Conservation (phyloP, 2,888 invertebrate genomes). For the Pinctada fucata region DNA sequence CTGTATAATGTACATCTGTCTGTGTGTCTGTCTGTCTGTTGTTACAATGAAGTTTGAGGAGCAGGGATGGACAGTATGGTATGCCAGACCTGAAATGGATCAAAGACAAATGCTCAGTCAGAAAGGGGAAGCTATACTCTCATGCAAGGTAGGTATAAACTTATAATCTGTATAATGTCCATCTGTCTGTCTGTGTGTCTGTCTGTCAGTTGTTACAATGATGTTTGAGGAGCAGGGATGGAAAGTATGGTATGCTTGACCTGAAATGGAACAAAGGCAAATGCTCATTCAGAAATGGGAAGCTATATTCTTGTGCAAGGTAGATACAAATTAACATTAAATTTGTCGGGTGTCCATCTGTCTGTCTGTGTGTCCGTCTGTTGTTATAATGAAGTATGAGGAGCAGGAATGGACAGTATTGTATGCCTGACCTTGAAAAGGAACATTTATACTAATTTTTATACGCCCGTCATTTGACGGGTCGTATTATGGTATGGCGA, state of each 20-base stretch:
- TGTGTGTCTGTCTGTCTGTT: background rate
- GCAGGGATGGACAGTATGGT: slow-evolving; percentile 48
- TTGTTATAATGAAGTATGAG: slow-evolving; percentile 32
- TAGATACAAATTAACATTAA: slow-evolving; percentile 13
- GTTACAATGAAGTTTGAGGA: slow-evolving; percentile 38
- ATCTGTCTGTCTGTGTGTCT: background rate
- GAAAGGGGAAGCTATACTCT: slow-evolving; percentile 54
- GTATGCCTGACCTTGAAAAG: slow-evolving; percentile 42
- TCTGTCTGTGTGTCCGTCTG: background rate
- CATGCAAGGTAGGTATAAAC: slow-evolving; percentile 50
- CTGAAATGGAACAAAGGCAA: slow-evolving; percentile 27
- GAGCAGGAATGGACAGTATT: slow-evolving; percentile 45
- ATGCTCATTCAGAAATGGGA: slow-evolving; percentile 45
- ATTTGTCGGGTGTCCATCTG: too few species aligned
- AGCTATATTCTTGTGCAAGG: slow-evolving; percentile 57
- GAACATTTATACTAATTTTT: too few species aligned
- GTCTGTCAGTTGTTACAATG: slow-evolving; percentile 25
- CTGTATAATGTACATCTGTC: too few species aligned
- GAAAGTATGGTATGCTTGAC: slow-evolving; percentile 50
- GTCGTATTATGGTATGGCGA: too few species aligned
- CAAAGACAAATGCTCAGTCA: slow-evolving; percentile 28
- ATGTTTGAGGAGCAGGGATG: slow-evolving; percentile 35
- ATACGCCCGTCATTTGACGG: too few species aligned
- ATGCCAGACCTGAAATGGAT: slow-evolving; percentile 40
- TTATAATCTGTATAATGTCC: too few species aligned